These are phyloP conservation scores for Labia minor DNA, from an alignment of 2,888 invertebrate species.

Conservation along the genomic window DNA sequence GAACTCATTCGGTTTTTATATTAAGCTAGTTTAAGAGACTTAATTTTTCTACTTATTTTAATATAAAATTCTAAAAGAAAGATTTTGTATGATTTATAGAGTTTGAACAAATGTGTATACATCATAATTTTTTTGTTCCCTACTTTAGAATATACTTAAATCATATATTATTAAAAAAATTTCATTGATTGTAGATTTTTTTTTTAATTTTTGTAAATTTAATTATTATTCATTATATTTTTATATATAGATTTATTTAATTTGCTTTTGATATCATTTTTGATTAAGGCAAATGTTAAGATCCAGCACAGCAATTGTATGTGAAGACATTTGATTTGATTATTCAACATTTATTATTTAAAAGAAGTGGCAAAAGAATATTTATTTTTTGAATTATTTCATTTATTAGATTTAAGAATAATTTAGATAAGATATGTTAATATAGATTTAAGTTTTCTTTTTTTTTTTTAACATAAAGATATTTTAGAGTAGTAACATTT, in stretches of 20 bases:
- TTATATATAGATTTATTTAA: neutral
- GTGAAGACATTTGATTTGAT: too few relatives aligned
- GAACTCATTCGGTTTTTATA: constrained; percentile 13
- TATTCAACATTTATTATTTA: too few relatives aligned
- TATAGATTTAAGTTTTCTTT: neutral
- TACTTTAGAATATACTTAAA: neutral
- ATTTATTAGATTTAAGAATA: neutral
- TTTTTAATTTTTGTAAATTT: neutral
- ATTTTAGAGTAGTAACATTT: neutral
- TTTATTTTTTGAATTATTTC: too few relatives aligned
- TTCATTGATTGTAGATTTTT: neutral
- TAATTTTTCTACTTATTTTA: constrained; percentile 8
- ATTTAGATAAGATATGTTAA: neutral
- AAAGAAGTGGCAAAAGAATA: too few relatives aligned
- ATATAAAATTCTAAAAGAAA: neutral
- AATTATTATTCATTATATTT: neutral
- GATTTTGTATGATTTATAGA: neutral
- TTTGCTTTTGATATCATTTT: neutral
- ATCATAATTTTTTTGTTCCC: neutral
- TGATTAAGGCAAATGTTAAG: neutral
- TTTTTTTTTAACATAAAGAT: neutral
- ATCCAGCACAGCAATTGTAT: too few relatives aligned
- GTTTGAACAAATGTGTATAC: neutral
- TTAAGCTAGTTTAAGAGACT: constrained; percentile 13
- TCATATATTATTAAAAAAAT: neutral